Evolutionary conservation across 2,888 invertebrate genomes (phyloP).

Genomic region (Plagiodera versicolora): DNA sequence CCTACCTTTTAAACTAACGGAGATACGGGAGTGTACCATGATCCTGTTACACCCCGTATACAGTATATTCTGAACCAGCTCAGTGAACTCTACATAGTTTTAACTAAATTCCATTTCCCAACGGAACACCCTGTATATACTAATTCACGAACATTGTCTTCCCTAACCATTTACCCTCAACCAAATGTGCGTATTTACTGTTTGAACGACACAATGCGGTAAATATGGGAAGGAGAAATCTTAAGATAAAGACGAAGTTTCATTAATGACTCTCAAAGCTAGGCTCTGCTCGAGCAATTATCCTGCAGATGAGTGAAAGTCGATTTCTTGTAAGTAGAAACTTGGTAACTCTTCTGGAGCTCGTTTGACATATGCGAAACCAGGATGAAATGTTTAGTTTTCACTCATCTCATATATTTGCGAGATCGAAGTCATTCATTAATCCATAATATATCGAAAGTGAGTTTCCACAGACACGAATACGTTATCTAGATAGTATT

Average conservation of each 20-base stretch:
- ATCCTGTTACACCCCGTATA: no score
- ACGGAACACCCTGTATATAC: no score
- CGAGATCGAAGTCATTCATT: no score
- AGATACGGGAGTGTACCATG: no score
- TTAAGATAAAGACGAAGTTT: slow-evolving; percentile 2
- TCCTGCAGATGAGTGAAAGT: slow-evolving; percentile 9
- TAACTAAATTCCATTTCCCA: no score
- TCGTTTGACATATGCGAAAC: not conserved
- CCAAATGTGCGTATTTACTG: not conserved
- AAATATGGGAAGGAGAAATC: slow-evolving; percentile 5
- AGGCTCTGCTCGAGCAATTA: slow-evolving; percentile 11
- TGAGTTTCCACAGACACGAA: no score
- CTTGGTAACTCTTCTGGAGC: not conserved
- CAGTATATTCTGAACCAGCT: no score
- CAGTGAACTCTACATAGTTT: no score
- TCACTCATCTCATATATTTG: no score
- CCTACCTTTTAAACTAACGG: no score
- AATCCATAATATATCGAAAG: no score
- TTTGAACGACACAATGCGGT: slow-evolving; percentile 3
- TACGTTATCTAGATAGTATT: no score
- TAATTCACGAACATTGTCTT: not conserved
- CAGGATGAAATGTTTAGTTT: not conserved
- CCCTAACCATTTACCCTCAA: not conserved
- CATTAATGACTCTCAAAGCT: slow-evolving; percentile 12
- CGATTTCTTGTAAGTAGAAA: not conserved